Base-by-base conservation (phyloP, 1,140 invertebrate species). In the Drosophila oshimai region DNA sequence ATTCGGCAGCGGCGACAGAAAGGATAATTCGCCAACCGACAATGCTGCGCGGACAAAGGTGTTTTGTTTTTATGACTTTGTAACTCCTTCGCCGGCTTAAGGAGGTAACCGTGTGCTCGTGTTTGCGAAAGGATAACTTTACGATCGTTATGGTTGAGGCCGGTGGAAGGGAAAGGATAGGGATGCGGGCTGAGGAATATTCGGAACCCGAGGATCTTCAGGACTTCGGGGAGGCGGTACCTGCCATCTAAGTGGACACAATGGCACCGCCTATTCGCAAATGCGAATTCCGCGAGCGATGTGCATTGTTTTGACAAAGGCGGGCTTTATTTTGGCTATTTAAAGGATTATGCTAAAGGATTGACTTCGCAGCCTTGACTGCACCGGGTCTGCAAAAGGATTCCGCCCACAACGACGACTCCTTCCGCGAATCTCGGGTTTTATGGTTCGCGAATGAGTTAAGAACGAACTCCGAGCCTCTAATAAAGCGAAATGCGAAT, bases 301-400 rank as follows among this genome's bases (percentile, higher is more conserved):
- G 68, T 49, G 22, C 73, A 72, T 78, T 89, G 67, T 89, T 65
- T 89, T 89, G 80, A 81, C 87, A 89, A 89, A 89, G 87, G 87
- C 87, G 87, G 81, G 77, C 64, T 71, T 79, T 84, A 89, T 89
- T 89, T 89, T 89, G 86, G 62, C 79, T 86, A 89, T 89, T 89
- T 89, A 89, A 89, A 89, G 87, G 87, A 89, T 89, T 89, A 89
- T 77, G 87, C 87, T 83, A 89, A 89, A 89, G 87, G 87, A 89
- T 89, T 89, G 80, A 89, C 87, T 89, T 89, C 71, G 50, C 55
- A 81, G 54, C 87, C 87, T 89, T 89, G 87, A 89, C 70, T 81
- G 68, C 49, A 37, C 37, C 41, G 29, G 60, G 55, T 29, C 54
- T 22, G 51, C 51, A 67, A 41, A 57, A 55, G 37, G 71, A 67